A percentile compares a stretch with the other conserved stretches of the same genome.
Conservation (phyloP, 2,888 invertebrate genomes). For the Euproctis similis region DNA sequence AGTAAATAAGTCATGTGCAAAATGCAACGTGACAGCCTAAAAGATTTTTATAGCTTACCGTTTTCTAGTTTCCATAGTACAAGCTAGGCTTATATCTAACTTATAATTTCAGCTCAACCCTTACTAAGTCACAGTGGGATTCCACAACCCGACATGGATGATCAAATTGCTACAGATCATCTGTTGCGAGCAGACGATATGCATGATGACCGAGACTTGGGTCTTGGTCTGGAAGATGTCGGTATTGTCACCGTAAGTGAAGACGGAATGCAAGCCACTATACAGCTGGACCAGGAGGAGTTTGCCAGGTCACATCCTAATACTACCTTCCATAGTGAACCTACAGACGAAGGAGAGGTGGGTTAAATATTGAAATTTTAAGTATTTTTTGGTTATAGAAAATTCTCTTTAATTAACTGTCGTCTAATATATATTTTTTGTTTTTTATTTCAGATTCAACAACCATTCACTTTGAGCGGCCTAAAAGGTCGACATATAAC, state of each 20-base stretch:
- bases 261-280: conserved; percentile 52
- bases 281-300: conserved; percentile 63
- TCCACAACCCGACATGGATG: conserved; percentile 59
- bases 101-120: conserved; percentile 53
- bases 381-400: not conserved
- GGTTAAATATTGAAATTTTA: conserved; percentile 4
- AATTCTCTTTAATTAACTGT: not conserved
- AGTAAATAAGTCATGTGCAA: no score
- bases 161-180: conserved; percentile 62
- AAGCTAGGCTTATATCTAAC: no score
- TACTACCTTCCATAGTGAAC: conserved; percentile 68
- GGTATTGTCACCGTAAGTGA: conserved; percentile 65
- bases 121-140: conserved; percentile 38
- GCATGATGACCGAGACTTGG: conserved; percentile 40
- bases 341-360: conserved; percentile 56
- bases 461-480: conserved; percentile 53
- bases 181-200: conserved; percentile 26
- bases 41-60: no score
- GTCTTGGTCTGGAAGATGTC: conserved; percentile 52
- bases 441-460: conserved; percentile 47
- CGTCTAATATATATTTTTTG: not conserved
- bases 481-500: conserved; percentile 58
- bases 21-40: no score
- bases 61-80: no score
- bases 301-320: conserved; percentile 68